Percentiles rank a stretch among this genome's conserved stretches.
phyloP scores from a whole-genome alignment of 92 coral and sea anemone species.

The Zoanthus gigantus region DNA sequence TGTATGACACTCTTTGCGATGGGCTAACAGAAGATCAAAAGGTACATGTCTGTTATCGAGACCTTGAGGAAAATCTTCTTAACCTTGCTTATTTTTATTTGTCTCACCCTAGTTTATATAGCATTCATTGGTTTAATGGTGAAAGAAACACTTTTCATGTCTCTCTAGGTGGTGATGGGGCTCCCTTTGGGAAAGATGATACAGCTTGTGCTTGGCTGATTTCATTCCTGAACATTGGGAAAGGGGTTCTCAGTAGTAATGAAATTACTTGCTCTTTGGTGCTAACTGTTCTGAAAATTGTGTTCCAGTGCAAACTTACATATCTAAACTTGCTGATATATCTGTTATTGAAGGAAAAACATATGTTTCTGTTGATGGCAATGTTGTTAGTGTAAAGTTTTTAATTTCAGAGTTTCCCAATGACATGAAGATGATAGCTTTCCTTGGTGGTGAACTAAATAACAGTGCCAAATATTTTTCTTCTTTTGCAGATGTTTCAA shows the following conservation, averaged over 20 bases:
- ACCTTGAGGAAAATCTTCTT: constrained; percentile 38
- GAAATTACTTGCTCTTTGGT: constrained; percentile 54
- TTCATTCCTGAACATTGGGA: constrained; percentile 47
- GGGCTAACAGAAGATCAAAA: constrained; percentile 34
- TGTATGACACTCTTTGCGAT: constrained; percentile 44
- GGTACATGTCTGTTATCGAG: constrained; percentile 51
- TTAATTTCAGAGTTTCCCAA: constrained; percentile 43
- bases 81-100: constrained; percentile 38
- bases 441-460: constrained; percentile 45
- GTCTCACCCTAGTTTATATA: constrained; percentile 7
- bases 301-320: constrained; percentile 14
- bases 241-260: constrained; percentile 39
- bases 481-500: constrained; percentile 40
- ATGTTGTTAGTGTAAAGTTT: not conserved
- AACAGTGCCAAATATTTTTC: constrained; percentile 47
- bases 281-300: constrained; percentile 52
- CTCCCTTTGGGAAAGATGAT: constrained; percentile 56
- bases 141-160: constrained; percentile 48
- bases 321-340: constrained; percentile 27
- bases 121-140: constrained; percentile 34
- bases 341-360: not conserved
- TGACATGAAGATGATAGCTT: constrained; percentile 46
- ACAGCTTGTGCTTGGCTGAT: constrained; percentile 58
- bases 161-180: constrained; percentile 54
- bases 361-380: not conserved